Conservation (phyloP, 1,140 invertebrate species). For the Halictus rubicundus region DNA sequence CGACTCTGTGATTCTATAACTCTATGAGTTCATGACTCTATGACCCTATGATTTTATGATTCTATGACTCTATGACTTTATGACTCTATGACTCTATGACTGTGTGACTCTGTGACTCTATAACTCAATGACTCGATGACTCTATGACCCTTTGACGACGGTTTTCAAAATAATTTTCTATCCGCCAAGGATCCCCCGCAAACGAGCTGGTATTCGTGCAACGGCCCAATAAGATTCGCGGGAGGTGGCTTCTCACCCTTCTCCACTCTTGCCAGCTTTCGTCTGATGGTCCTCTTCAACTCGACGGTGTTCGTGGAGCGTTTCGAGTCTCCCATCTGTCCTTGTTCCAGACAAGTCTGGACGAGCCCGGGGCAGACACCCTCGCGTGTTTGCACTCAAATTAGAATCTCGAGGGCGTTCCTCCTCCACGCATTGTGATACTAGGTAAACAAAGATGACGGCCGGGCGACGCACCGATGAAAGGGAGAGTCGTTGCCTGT, state of each 20-base stretch:
- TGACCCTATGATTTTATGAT: too few relatives aligned
- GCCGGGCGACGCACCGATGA: slow-evolving; percentile 10
- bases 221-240: neutral
- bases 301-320: slow-evolving; percentile 21
- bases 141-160: too few relatives aligned
- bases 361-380: slow-evolving; percentile 28
- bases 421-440: slow-evolving; percentile 56
- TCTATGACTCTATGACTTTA: too few relatives aligned
- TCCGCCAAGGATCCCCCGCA: too few relatives aligned
- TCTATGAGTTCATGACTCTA: too few relatives aligned
- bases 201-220: neutral
- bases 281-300: slow-evolving; percentile 36
- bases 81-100: too few relatives aligned
- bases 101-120: too few relatives aligned
- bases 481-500: slow-evolving; percentile 20
- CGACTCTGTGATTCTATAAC: too few relatives aligned
- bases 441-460: slow-evolving; percentile 57
- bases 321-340: slow-evolving; percentile 6
- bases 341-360: slow-evolving; percentile 40
- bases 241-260: neutral
- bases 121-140: too few relatives aligned
- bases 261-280: neutral
- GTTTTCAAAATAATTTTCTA: too few relatives aligned
- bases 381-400: slow-evolving; percentile 65
- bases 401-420: slow-evolving; percentile 64